Evolutionary conservation across 2,888 invertebrate species (phyloP).

Genomic region (Charanyca ferruginea): DNA sequence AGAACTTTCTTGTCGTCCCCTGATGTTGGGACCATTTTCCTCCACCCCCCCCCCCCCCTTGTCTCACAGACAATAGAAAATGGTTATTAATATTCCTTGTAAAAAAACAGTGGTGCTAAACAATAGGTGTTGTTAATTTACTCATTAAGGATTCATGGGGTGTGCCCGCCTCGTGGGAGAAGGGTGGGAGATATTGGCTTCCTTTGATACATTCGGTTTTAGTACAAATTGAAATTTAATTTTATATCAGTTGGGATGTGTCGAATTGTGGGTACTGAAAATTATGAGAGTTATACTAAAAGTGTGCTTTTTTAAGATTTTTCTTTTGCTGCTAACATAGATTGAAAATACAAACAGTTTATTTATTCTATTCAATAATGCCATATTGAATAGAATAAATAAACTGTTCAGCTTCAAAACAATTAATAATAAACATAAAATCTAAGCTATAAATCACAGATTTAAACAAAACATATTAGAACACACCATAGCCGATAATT

Average conservation of each 20-base stretch:
- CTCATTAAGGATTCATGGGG: conserved; percentile 90
- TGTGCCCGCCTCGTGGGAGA: conserved; percentile 69
- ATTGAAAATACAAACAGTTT: neutral
- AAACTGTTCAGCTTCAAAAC: conserved; percentile 15
- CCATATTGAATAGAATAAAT: too few relatives aligned
- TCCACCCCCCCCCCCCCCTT: conserved; percentile 69
- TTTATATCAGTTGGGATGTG: conserved; percentile 58
- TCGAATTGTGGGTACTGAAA: conserved; percentile 31
- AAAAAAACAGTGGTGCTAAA: conserved; percentile 87
- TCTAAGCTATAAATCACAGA: conserved; percentile 69
- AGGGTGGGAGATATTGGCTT: conserved; percentile 69
- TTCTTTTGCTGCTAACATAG: neutral
- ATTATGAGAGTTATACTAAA: conserved; percentile 1
- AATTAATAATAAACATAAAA: conserved; percentile 33
- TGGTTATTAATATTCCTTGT: conserved; percentile 89
- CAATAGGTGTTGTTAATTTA: conserved; percentile 91
- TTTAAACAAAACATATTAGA: conserved; percentile 66
- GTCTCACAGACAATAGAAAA: conserved; percentile 85
- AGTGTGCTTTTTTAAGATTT: neutral
- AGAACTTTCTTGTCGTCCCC: conserved; percentile 75
- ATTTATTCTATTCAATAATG: neutral
- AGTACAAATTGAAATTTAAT: conserved; percentile 67
- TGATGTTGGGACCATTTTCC: conserved; percentile 71
- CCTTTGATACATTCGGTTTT: conserved; percentile 71
- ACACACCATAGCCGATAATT: conserved; percentile 86